A percentile compares a stretch with the other conserved stretches of the same genome.
Evolutionary conservation across 2,797 vertebrate species (phyloP).

Genomic region (Trachurus trachurus): DNA sequence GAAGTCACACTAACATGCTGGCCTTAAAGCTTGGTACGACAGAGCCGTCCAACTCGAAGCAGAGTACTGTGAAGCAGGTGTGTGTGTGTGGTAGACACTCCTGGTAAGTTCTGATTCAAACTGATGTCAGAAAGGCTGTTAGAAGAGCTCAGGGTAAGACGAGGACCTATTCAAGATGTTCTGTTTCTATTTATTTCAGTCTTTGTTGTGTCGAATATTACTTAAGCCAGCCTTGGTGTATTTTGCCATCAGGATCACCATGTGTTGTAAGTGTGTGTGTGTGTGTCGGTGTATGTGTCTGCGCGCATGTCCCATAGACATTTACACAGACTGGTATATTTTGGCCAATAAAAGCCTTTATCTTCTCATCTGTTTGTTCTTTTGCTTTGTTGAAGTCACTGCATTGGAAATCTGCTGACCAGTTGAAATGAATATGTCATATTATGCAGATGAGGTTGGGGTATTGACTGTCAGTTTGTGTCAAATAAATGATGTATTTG

Average conservation of each 20-base stretch:
- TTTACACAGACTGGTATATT: slow-evolving; percentile 41
- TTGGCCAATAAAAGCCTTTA: slow-evolving; percentile 23
- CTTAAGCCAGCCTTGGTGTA: slow-evolving; percentile 22
- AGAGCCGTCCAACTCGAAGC: slow-evolving; percentile 52
- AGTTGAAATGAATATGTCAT: slow-evolving; percentile 49
- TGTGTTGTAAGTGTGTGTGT: slow-evolving; percentile 1
- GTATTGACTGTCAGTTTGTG: slow-evolving; percentile 48
- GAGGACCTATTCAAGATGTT: slow-evolving; percentile 62
- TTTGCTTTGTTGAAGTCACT: slow-evolving; percentile 40
- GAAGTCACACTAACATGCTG: slow-evolving; percentile 57
- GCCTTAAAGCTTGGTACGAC: slow-evolving; percentile 74
- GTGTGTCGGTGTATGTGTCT: slow-evolving; percentile 15
- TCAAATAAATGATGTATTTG: slow-evolving; percentile 83
- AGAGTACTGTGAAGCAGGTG: slow-evolving; percentile 48
- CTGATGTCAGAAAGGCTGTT: slow-evolving; percentile 59
- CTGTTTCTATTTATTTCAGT: slow-evolving; percentile 59
- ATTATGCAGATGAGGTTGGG: slow-evolving; percentile 41
- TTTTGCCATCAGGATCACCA: slow-evolving; percentile 25
- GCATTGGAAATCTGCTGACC: slow-evolving; percentile 32
- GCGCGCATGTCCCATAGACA: slow-evolving; percentile 28
- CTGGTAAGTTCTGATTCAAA: slow-evolving; percentile 43
- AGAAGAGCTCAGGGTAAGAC: slow-evolving; percentile 80
- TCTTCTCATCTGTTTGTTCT: slow-evolving; percentile 33
- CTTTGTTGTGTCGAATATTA: slow-evolving; percentile 29
- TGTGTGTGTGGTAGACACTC: slow-evolving; percentile 51